These are phyloP conservation scores for Promerops cafer DNA, from an alignment of 2,113 vertebrate species.

Conservation along the genomic window DNA sequence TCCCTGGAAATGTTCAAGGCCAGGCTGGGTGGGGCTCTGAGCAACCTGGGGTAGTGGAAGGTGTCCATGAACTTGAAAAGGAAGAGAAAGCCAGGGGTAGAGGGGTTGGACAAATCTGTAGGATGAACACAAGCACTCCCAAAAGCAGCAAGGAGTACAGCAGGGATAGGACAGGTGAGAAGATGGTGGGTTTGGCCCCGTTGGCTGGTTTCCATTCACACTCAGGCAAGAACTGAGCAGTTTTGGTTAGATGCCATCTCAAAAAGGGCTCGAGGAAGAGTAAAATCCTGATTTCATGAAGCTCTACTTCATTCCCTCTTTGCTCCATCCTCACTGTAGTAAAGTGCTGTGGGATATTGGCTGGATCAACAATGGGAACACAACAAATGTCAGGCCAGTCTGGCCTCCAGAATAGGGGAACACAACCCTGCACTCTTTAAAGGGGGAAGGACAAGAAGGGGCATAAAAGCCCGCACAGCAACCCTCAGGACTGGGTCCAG, in stretches of 20 bases:
- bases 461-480: background rate
- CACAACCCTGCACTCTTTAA: background rate
- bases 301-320: background rate
- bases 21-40: background rate
- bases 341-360: background rate
- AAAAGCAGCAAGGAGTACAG: background rate
- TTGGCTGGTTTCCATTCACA: background rate
- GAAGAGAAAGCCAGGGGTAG: background rate
- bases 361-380: background rate
- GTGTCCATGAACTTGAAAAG: background rate
- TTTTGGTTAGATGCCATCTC: background rate
- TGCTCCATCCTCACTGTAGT: background rate
- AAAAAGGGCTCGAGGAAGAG: background rate
- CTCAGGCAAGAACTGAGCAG: background rate
- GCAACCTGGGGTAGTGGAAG: background rate
- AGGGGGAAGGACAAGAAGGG: background rate
- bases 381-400: background rate
- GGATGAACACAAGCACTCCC: background rate
- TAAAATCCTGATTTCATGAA: background rate
- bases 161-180: background rate
- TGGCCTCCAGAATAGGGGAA: fast-evolving
- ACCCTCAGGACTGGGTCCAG: background rate
- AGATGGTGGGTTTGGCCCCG: fast-evolving
- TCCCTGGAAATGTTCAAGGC: background rate
- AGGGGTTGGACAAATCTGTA: background rate